Evolutionary conservation across 1,140 invertebrate genomes (phyloP), one percentile per base, ranked within the genome.

Genomic region (Steinernema khuongi): DNA sequence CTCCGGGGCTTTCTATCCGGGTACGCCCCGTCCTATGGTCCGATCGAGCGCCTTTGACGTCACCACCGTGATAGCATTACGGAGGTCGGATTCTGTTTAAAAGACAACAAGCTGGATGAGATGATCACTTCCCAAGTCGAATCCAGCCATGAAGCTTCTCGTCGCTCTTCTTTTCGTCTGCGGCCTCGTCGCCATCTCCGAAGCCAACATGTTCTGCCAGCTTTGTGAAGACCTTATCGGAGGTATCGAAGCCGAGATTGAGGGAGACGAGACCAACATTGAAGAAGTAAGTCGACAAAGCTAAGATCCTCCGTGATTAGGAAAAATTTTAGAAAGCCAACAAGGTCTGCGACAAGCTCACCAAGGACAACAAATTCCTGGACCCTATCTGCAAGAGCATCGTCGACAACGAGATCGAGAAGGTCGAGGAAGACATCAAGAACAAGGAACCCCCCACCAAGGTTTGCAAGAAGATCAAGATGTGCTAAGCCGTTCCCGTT

Each of bases 361-460:
- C 29, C 67, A n/a, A 29, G 19, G 67, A 32, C 19, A 68, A 31
- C 19, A n/a, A 19, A 7, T 31, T 68, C 67, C 30, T 68, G 19
- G 67, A 68, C 32, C 29, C 29, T 4, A 31, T 31, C 32, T 68
- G 67, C 67, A 68, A 68, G 67, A 31, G 29, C 19, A 0, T 68
- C 67, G 67, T 29, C 67, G 67, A 68, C 67, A 30, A 68, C 29
- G 67, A 68, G 30, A 68, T 68, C 67, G 67, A 68, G 14, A 68
- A 68, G 67, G 67, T 68, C 17, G 67, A 68, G 32, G 67, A 68
- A 1, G 67, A 68, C 67, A 68, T 68, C 67, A 68, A 68, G 67
- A 68, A 68, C 67, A 68, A 68, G 19, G 67, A 68, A 29, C 29
- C 30, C 2, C 67, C 67, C n/a, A 30, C 30, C 29, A 68, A 14